phyloP scores from a whole-genome alignment of 2,888 invertebrate species.

The Cephonodes hylas region DNA sequence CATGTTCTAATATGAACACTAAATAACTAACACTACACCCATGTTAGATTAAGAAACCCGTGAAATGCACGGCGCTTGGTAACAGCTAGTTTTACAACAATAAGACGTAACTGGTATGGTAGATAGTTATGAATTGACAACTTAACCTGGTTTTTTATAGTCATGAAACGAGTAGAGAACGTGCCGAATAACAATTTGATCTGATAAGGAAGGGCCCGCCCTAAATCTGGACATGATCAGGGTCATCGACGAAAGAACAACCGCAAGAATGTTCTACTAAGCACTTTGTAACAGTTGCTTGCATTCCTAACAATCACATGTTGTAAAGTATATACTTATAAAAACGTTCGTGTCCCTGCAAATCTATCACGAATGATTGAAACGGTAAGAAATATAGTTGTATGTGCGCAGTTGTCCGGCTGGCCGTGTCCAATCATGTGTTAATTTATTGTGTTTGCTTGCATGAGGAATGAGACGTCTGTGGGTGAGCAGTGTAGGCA shows the following conservation, averaged over 20 bases:
- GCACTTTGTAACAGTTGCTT: conserved; percentile 49
- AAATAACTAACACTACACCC: background rate
- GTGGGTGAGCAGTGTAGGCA: conserved; percentile 26
- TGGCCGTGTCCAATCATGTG: background rate
- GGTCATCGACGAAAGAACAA: conserved; percentile 66
- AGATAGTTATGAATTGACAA: conserved; percentile 13
- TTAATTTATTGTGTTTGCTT: conserved; percentile 46
- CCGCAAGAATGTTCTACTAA: conserved; percentile 75
- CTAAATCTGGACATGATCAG: conserved; percentile 52
- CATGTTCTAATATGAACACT: background rate
- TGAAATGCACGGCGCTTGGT: conserved; percentile 2
- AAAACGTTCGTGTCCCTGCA: background rate
- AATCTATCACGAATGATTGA: background rate
- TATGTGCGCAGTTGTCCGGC: background rate
- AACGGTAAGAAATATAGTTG: background rate
- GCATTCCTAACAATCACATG: no score
- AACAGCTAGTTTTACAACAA: conserved; percentile 10
- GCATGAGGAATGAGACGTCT: conserved; percentile 50
- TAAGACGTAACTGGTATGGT: conserved; percentile 1
- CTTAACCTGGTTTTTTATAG: conserved; percentile 14
- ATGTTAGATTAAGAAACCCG: conserved; percentile 7
- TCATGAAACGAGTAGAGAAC: conserved; percentile 12
- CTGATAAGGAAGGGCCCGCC: conserved; percentile 59
- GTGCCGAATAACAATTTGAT: conserved; percentile 28
- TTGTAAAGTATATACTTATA: background rate